Evolutionary conservation across 1,140 invertebrate genomes (phyloP), one percentile per base, ranked within the genome.

Genomic region (Drosophila pallidifrons): DNA sequence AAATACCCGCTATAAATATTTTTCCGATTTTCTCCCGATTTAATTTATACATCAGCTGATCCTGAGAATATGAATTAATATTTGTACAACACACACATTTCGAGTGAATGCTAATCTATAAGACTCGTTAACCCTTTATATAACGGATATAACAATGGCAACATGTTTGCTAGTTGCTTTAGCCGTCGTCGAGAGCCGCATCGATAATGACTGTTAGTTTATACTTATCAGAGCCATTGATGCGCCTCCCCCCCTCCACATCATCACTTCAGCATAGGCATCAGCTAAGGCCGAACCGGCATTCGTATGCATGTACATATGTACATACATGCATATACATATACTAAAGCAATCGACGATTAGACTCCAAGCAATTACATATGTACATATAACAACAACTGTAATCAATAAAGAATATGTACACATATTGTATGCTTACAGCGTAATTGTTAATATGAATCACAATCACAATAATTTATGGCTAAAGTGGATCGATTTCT

Each of bases 171-270:
- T 55, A 47, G 55, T 43, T 68, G 45, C 61, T 72, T 60, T 46
- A 30, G 13, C 64, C 51, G 59, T 61, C 30, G 54, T 61, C 51
- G 46, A 15, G 57, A 74, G 64, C 30, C 64, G 7, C 65, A 75
- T 63, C 52, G 72, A 75, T 75, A 70, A 75, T 70, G 58, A 61
- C 49, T 49, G 72, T 69, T 63, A 63, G 66, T 69, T 75, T 57
- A 75, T 69, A 63, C 45, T 75, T 75, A 75, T 75, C 66, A 75
- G 11, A 32, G 43, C 35, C 38, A 52, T 46, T 52, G 20, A 25
- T 25, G 20, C 3, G 32, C 61, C 20, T 6, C 5, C 30, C 8
- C 28, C 7, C 46, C 15, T 1, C 43, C 11, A 49, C 68, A 20
- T 0, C 54, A 11, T 5, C 8, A 8, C 20, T 10, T 38, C 6